phyloP scores from a whole-genome alignment of 2,888 invertebrate genomes.

The Nomada lathburiana region DNA sequence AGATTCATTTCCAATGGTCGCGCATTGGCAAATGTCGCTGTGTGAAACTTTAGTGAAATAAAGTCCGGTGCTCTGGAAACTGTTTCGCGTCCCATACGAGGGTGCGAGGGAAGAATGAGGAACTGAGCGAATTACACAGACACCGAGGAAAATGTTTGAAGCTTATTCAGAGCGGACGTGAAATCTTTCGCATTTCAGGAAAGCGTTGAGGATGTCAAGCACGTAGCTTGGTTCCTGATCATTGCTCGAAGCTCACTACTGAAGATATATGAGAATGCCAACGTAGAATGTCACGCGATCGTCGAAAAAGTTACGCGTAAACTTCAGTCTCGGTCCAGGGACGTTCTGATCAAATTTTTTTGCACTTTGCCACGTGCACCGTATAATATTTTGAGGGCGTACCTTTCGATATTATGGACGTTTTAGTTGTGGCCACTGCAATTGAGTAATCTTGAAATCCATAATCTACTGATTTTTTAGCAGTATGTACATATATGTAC shows the following conservation, averaged over 20 bases:
- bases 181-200: slow-evolving; percentile 62
- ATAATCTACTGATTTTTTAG: too few species aligned
- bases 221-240: slow-evolving; percentile 71
- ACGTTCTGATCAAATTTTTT: neutral
- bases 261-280: slow-evolving; percentile 47
- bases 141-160: slow-evolving; percentile 61
- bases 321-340: slow-evolving; percentile 22
- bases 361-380: neutral
- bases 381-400: too few species aligned
- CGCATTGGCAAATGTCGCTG: slow-evolving; percentile 30
- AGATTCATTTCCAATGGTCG: slow-evolving; percentile 42
- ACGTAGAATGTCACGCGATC: slow-evolving; percentile 42
- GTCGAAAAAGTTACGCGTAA: slow-evolving; percentile 39
- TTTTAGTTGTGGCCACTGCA: too few species aligned
- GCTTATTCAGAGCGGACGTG: slow-evolving; percentile 66
- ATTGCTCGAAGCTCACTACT: slow-evolving; percentile 61
- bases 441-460: too few species aligned
- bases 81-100: slow-evolving; percentile 30
- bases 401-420: too few species aligned
- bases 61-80: slow-evolving; percentile 60
- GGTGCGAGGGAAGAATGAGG: slow-evolving; percentile 32
- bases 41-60: slow-evolving; percentile 60
- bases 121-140: slow-evolving; percentile 47
- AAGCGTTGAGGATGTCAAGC: slow-evolving; percentile 68
- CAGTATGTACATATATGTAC: too few species aligned